These are phyloP conservation scores for Galago senegalensis DNA, from an alignment of 2,797 vertebrate genomes.

Conservation along the genomic window DNA sequence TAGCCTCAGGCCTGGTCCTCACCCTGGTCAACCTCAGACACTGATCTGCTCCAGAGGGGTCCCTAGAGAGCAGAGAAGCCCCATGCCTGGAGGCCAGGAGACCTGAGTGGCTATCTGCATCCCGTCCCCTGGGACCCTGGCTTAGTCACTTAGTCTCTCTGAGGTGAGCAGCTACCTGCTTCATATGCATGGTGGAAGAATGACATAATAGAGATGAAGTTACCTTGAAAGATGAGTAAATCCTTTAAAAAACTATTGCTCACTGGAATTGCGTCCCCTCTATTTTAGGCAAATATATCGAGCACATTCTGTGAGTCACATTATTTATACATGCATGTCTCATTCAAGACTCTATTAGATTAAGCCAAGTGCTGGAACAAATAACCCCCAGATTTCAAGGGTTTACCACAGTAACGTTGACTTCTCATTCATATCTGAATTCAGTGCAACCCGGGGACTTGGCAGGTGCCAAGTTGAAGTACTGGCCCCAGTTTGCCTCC, in stretches of 20 bases:
- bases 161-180: background rate
- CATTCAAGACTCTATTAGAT: constrained; percentile 28
- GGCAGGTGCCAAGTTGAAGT: background rate
- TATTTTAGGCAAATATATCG: constrained; percentile 49
- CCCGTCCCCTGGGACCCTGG: background rate
- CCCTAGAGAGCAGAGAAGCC: background rate
- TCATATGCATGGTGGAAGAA: background rate
- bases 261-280: constrained; percentile 41
- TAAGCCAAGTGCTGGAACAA: background rate
- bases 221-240: constrained; percentile 54
- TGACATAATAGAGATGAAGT: constrained; percentile 24
- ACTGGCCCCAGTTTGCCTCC: background rate
- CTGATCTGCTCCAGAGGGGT: background rate
- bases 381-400: background rate
- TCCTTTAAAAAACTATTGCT: constrained; percentile 43
- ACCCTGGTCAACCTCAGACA: background rate
- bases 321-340: background rate
- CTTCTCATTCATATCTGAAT: background rate
- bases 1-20: background rate
- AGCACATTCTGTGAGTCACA: background rate
- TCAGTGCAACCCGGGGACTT: rapidly evolving
- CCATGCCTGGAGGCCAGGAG: background rate
- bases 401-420: background rate
- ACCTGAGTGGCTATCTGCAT: background rate
- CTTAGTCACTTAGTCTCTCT: background rate